A percentile compares a stretch with the other conserved stretches of the same genome.
These are phyloP conservation scores for Prunella fulvescens DNA, from an alignment of 2,113 vertebrate genomes.

Conservation along the genomic window DNA sequence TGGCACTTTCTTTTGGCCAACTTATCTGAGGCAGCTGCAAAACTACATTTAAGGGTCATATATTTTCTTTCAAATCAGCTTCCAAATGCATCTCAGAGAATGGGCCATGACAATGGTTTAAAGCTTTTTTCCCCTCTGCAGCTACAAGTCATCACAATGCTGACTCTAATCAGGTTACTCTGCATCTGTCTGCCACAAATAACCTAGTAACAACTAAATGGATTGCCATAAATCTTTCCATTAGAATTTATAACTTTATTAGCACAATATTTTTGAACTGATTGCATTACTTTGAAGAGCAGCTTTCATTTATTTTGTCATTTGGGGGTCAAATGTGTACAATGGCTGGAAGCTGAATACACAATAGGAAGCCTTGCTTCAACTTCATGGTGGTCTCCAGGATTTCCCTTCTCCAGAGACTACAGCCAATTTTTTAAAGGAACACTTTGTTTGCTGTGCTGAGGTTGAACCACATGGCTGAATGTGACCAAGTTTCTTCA, in stretches of 20 bases:
- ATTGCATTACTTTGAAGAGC: constrained; percentile 84
- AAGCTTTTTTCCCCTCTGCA: constrained; percentile 71
- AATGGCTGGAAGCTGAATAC: constrained; percentile 49
- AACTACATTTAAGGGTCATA: constrained; percentile 21
- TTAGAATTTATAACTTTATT: constrained; percentile 88
- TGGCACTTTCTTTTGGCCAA: background rate
- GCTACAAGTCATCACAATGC: constrained; percentile 78
- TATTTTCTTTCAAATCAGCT: constrained; percentile 68
- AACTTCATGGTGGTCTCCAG: background rate
- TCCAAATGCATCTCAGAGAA: constrained; percentile 67
- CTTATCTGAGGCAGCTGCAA: constrained; percentile 52
- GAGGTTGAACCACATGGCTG: background rate
- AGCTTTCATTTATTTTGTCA: constrained; percentile 82
- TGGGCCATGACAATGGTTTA: constrained; percentile 65
- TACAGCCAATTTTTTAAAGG: background rate
- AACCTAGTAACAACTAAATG: constrained; percentile 82
- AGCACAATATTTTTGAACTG: constrained; percentile 84
- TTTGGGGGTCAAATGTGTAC: constrained; percentile 78
- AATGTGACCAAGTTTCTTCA: background rate
- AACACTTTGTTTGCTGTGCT: background rate
- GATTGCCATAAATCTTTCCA: constrained; percentile 88
- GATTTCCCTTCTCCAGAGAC: background rate
- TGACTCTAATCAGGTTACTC: constrained; percentile 80
- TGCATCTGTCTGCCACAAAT: constrained; percentile 85
- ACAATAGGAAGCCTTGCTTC: constrained; percentile 50